Evolutionary conservation across 2,888 invertebrate genomes (phyloP), one percentile per base, ranked within the genome.

Genomic region (Drosophila greeni): DNA sequence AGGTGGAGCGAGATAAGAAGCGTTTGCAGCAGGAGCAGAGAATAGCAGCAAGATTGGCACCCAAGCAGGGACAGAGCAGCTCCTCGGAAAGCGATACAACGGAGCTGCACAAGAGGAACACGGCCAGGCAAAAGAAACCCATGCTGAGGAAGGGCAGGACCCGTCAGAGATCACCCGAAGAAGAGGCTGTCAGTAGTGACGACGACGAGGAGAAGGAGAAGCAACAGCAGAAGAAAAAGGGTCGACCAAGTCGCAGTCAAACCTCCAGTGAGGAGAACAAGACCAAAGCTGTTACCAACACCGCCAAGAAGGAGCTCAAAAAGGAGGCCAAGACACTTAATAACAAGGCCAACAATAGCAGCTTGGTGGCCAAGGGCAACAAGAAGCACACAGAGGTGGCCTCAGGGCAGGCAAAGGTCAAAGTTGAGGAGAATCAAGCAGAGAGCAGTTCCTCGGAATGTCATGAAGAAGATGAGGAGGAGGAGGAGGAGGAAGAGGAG

Each of bases 1-100:
- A 87, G 56, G 52, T 79, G 9, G 87, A 86, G 16, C 88, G 82
- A 78, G 91, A 87, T 58, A 88, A 88, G 72, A 86, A 87, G 56
- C 80, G 88, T 1, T 58, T 80, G 26, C 79, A 87, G 33, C 86
- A 86, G 55, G 88, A 87, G 70, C 81, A 86, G 37, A 72, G 87
- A 18, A 78, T 87, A 24, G 87, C 88, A 3, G 88, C 87, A 4
- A 75, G 89, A 1, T 51, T 88, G 23, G 82, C 74, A 1, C 78
- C 84, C 0, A 42, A 53, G 4, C 67, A 74, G 33, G 79, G 79
- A 0, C 72, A 82, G 23, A 90, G 90, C 36, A 91, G 91, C 82
- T 90, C 87, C 75, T 88, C 89, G 6, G 91, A 91, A 79, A 88
- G 86, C 33, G 91, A 88, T 40, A 91, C 86, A 18, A 91, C 87